Evolutionary conservation across 2,888 invertebrate species (phyloP).

Genomic region (Drosophila niveifrons): DNA sequence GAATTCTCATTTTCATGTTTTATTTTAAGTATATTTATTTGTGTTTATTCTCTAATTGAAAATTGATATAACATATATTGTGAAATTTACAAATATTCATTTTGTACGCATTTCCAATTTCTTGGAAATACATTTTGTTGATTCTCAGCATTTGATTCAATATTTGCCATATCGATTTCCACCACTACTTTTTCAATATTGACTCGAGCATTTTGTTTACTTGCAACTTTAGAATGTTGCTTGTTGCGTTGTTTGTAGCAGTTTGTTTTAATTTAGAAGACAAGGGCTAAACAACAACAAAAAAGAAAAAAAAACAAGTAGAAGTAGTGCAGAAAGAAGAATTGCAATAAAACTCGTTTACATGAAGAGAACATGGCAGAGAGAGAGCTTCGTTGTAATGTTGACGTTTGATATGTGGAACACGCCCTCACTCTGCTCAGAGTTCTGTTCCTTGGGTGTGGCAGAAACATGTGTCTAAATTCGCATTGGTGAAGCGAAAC

Average conservation of each 20-base stretch:
- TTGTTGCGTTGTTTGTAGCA: background rate
- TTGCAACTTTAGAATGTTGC: background rate
- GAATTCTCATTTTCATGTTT: too few species aligned
- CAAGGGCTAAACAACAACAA: constrained; percentile 8
- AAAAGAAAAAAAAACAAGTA: background rate
- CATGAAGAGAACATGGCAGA: constrained; percentile 44
- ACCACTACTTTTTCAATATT: background rate
- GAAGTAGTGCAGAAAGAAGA: background rate
- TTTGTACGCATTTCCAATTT: background rate
- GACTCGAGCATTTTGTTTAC: background rate
- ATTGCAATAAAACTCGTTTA: constrained; percentile 45
- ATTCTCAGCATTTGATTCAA: background rate
- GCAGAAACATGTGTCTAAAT: constrained; percentile 75
- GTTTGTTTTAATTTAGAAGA: constrained; percentile 53
- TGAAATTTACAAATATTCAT: background rate
- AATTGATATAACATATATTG: too few species aligned
- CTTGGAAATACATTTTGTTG: too few species aligned
- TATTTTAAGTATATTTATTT: too few species aligned
- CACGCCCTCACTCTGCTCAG: constrained; percentile 37
- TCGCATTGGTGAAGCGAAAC: constrained; percentile 60
- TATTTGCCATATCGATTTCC: background rate
- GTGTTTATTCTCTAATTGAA: too few species aligned
- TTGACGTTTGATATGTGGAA: constrained; percentile 63
- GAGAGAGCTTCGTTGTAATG: constrained; percentile 31
- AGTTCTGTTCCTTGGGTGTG: constrained; percentile 5